Evolutionary conservation across 2,888 invertebrate genomes (phyloP), one percentile per base, ranked within the genome.

Genomic region (Cryptocephalus moraei): DNA sequence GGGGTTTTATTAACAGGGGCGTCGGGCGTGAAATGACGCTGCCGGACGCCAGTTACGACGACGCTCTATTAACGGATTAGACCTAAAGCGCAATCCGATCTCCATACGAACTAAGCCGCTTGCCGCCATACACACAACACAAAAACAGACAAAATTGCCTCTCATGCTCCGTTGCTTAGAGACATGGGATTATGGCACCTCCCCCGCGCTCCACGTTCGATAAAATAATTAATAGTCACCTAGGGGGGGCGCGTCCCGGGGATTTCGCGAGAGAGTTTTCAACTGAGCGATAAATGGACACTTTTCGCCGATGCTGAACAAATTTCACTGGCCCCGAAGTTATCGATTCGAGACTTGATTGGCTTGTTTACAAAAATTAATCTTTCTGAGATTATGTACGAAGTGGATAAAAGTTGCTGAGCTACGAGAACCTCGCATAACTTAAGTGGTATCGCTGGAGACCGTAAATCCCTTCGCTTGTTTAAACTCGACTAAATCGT

Each of bases 191-290:
- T 65, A 63, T 59, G 54, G 58, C 64, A 62, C 63, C 62, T 65
- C 60, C 61, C 60, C 58, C 45, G 53, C 51, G 56, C 60, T 61
- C 62, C 60, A 58, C 64, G 64, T 62, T 6, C 68, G 63, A 68
- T 68, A 68, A 68, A 68, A 68, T 68, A 68, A 68, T 68, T 68
- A 68, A 68, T 68, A 67, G 67, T 59, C 56, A 61, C 58, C 63
- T 62, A 61, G 44, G 55, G 62, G 62, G 60, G 54, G 45, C 40
- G 34, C 42, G 41, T 49, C 51, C 55, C 50, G 46, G 50, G 38
- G 54, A 51, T 48, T 49, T 53, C 44, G 52, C 22, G 22, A 22
- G 22, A 22, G 22, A 22, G 22, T 22, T 22, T 22, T 22, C 22
- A 22, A 22, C 6, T 6, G 22, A 22, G 22, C 22, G 22, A 22